Percentiles rank a stretch among this genome's conserved stretches.
Evolutionary conservation across 2,113 vertebrate species (phyloP).

Genomic region (Eupsittula cactorum): DNA sequence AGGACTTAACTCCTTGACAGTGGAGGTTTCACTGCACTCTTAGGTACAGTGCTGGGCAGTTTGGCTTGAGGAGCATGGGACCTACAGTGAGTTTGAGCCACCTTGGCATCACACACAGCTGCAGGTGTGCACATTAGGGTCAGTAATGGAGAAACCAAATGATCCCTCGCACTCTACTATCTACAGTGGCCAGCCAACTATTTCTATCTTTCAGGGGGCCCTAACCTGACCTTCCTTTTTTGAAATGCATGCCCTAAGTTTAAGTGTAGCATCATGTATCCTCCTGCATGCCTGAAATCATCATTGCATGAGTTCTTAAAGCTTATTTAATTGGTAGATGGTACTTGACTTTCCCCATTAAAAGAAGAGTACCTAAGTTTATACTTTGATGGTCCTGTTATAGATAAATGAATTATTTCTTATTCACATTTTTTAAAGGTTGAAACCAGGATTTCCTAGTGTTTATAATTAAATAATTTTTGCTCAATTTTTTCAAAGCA

Average conservation of each 20-base stretch:
- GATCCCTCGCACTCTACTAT: neutral
- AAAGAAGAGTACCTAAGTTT: neutral
- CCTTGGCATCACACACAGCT: neutral
- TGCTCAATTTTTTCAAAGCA: neutral
- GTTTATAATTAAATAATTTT: neutral
- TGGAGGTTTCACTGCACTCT: neutral
- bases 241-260: neutral
- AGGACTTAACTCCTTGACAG: neutral
- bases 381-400: neutral
- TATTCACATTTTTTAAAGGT: neutral
- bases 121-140: neutral
- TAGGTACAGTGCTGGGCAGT: neutral
- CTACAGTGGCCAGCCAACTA: neutral
- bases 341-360: neutral
- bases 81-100: rapidly evolving
- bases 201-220: neutral
- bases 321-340: neutral
- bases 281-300: neutral
- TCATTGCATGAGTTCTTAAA: neutral
- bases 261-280: neutral
- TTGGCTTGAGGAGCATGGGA: rapidly evolving
- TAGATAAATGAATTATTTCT: neutral
- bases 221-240: neutral
- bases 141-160: neutral
- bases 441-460: neutral